phyloP scores from a whole-genome alignment of 2,113 vertebrate species.

The Zapornia atra region DNA sequence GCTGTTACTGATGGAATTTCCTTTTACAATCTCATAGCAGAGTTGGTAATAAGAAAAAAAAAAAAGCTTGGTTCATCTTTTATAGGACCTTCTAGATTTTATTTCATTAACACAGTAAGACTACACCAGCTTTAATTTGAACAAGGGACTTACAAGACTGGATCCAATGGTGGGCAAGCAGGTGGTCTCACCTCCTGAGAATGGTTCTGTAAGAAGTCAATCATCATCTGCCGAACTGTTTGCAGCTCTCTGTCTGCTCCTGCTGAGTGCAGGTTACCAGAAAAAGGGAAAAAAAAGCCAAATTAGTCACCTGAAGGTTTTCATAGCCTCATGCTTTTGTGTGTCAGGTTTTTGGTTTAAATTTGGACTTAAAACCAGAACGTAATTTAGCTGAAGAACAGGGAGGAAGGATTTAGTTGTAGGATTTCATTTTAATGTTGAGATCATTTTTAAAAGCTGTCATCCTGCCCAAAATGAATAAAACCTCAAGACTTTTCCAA shows the following conservation, averaged over 20 bases:
- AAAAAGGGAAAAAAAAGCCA: not conserved
- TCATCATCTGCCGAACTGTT: slow-evolving; percentile 86
- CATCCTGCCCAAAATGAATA: not conserved
- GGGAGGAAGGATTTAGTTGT: not conserved
- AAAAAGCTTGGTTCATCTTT: not conserved
- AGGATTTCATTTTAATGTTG: not conserved
- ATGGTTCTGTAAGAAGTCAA: slow-evolving; percentile 92
- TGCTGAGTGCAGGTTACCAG: slow-evolving; percentile 28
- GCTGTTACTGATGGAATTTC: not conserved
- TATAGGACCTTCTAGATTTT: not conserved
- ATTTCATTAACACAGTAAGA: not conserved
- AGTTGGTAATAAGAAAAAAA: not conserved
- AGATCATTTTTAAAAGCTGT: not conserved
- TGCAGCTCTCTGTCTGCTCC: slow-evolving; percentile 85
- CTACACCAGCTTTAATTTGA: not conserved
- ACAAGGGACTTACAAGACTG: slow-evolving; percentile 74
- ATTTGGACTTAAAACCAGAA: not conserved
- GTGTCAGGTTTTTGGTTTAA: not conserved
- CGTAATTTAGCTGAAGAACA: not conserved
- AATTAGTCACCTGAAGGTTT: not conserved
- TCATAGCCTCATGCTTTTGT: not conserved
- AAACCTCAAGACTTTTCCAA: not conserved
- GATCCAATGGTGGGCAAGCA: slow-evolving; percentile 80
- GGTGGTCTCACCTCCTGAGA: slow-evolving; percentile 77
- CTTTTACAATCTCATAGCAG: not conserved